These are phyloP conservation scores for Gibbula magus DNA, from an alignment of 2,888 invertebrate genomes.

Conservation along the genomic window DNA sequence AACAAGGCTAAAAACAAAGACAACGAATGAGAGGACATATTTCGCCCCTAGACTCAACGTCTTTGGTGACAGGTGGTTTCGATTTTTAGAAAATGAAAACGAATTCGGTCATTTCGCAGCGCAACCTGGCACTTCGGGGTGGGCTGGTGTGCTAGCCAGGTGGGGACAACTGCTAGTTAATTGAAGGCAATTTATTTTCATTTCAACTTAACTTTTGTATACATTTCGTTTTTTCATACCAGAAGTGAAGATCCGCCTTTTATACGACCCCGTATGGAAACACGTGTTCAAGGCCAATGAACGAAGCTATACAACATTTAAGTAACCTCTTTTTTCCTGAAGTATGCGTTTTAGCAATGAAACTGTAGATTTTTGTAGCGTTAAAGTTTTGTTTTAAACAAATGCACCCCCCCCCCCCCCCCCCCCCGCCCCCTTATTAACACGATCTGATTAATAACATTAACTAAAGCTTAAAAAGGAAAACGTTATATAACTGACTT, in stretches of 20 bases:
- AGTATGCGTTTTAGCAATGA: too few relatives aligned
- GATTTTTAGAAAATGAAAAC: constrained; percentile 12
- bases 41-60: not conserved
- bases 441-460: too few relatives aligned
- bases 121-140: not conserved
- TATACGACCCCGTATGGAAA: too few relatives aligned
- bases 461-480: too few relatives aligned
- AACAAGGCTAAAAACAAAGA: constrained; percentile 17
- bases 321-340: too few relatives aligned
- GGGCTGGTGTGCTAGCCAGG: not conserved
- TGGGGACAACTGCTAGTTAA: not conserved
- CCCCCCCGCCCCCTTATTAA: too few relatives aligned
- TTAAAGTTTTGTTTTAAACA: too few relatives aligned
- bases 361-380: too few relatives aligned
- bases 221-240: not conserved
- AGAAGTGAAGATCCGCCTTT: constrained; percentile 6
- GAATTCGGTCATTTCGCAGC: not conserved
- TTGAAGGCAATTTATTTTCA: constrained; percentile 15
- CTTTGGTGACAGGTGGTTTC: constrained; percentile 16
- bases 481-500: too few relatives aligned
- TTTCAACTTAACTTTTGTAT: constrained; percentile 18
- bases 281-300: too few relatives aligned
- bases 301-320: too few relatives aligned
- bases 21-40: constrained; percentile 3
- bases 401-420: too few relatives aligned